Evolutionary conservation across 2,113 vertebrate species (phyloP).

Genomic region (Corythaeola cristata): DNA sequence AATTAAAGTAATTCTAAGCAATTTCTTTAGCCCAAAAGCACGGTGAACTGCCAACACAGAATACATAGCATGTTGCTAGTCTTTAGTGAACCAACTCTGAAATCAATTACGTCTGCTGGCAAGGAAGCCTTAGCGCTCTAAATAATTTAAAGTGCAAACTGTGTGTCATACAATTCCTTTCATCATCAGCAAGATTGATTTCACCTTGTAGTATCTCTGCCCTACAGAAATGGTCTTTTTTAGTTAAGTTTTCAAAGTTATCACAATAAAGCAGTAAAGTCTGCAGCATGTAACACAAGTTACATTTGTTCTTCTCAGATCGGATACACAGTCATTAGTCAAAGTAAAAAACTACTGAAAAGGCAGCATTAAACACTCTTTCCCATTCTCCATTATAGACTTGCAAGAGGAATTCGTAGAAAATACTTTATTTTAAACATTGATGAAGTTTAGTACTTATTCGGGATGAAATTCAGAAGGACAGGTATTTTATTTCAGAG

Average conservation of each 20-base stretch:
- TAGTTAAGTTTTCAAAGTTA: constrained; percentile 53
- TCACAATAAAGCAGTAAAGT: constrained; percentile 18
- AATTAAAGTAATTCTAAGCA: constrained; percentile 13
- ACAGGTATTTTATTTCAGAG: not conserved
- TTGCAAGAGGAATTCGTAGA: not conserved
- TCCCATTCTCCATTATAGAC: not conserved
- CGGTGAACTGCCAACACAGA: constrained; percentile 31
- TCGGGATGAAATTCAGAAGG: not conserved
- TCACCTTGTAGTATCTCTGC: constrained; percentile 44
- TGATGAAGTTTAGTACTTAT: not conserved
- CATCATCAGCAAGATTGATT: constrained; percentile 61
- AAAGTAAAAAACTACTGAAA: constrained; percentile 22
- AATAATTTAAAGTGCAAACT: constrained; percentile 71
- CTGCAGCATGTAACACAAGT: not conserved
- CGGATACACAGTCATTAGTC: constrained; percentile 1
- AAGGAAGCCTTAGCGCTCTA: constrained; percentile 59
- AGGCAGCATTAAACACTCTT: not conserved
- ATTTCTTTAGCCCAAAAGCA: constrained; percentile 38
- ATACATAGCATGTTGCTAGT: constrained; percentile 18
- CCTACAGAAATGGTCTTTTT: constrained; percentile 57
- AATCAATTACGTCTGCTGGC: constrained; percentile 67
- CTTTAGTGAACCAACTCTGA: constrained; percentile 60
- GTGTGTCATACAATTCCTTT: constrained; percentile 37
- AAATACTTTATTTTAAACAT: not conserved
- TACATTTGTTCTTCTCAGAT: constrained; percentile 41